Percentiles rank a stretch among this genome's conserved stretches.
phyloP scores from a whole-genome alignment of 23 tunicate genomes.

The Trididemnum nubilum region DNA sequence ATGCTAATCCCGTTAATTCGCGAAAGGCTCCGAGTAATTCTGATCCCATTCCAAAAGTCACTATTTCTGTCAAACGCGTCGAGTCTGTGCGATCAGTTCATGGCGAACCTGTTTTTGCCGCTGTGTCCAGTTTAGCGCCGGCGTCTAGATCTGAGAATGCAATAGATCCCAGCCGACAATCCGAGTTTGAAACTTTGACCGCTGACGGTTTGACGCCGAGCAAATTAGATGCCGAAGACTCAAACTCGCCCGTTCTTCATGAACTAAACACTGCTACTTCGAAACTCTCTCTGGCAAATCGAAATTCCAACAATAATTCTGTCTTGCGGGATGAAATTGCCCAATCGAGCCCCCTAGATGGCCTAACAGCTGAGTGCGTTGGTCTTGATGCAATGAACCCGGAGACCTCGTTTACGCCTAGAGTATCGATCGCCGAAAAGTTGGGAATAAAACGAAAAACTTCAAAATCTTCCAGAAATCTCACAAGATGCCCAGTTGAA shows the following conservation, averaged over 20 bases:
- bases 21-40: background rate
- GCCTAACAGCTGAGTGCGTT: background rate
- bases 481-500: background rate
- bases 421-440: background rate
- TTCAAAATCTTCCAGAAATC: background rate
- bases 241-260: no score
- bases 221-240: background rate
- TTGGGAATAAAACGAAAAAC: background rate
- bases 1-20: no score
- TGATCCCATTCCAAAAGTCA: conserved; percentile 1
- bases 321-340: background rate
- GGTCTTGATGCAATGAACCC: background rate
- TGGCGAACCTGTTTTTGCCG: conserved; percentile 63
- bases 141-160: background rate
- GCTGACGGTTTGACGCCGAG: background rate
- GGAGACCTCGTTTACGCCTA: background rate
- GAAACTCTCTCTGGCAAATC: background rate
- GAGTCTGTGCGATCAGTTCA: conserved; percentile 50
- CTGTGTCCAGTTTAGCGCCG: conserved; percentile 41
- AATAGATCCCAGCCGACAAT: background rate
- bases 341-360: background rate
- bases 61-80: conserved; percentile 40
- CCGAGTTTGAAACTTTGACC: background rate
- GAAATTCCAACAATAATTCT: background rate
- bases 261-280: no score